A percentile compares a stretch with the other conserved stretches of the same genome.
Conservation (phyloP, 1,140 invertebrate species). For the Aporrectodea caliginosa region DNA sequence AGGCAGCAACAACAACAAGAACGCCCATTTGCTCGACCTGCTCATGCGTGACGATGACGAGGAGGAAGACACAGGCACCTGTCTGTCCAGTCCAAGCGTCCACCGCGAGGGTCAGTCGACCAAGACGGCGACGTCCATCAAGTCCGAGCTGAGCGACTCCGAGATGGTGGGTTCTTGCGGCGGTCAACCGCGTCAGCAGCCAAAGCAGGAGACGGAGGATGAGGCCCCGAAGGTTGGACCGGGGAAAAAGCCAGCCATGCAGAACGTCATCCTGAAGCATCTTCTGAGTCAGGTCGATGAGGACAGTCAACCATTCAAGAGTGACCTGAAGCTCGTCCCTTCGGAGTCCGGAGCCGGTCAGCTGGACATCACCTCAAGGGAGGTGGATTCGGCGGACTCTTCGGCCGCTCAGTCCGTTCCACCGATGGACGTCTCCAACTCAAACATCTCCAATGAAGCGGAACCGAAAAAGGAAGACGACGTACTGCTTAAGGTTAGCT, state of each 20-base stretch:
- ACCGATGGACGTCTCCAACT: background rate
- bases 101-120: background rate
- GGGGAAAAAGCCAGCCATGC: background rate
- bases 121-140: background rate
- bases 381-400: background rate
- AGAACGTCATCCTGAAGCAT: background rate
- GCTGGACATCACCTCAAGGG: too few species aligned
- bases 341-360: too few species aligned
- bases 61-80: background rate
- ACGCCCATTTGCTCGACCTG: background rate
- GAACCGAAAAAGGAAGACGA: background rate
- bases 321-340: background rate
- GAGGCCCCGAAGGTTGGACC: too few species aligned
- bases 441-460: background rate
- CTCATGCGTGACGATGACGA: background rate
- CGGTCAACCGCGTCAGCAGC: background rate
- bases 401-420: background rate
- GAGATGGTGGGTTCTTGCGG: background rate
- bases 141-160: background rate
- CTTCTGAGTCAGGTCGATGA: background rate
- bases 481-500: background rate
- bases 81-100: background rate
- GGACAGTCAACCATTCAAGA: background rate
- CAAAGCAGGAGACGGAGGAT: background rate
- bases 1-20: background rate